phyloP scores from a whole-genome alignment of 2,888 invertebrate genomes.

The Chrysotoxum bicinctum region DNA sequence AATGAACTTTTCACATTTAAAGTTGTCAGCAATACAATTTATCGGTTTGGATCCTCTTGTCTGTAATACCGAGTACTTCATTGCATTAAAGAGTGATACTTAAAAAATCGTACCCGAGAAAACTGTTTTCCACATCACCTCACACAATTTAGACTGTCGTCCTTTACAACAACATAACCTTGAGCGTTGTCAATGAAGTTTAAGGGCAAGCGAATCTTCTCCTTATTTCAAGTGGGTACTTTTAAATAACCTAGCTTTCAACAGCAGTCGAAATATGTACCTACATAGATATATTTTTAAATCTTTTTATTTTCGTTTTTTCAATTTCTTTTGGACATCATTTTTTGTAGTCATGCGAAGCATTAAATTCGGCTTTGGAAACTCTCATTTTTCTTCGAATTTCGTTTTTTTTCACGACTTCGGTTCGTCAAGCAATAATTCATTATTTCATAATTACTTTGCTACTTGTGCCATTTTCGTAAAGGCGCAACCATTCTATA shows the following conservation, averaged over 20 bases:
- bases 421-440: slow-evolving; percentile 63
- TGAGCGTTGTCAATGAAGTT: slow-evolving; percentile 7
- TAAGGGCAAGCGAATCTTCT: background rate
- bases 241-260: background rate
- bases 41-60: no score
- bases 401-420: slow-evolving; percentile 33
- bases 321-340: background rate
- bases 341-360: slow-evolving; percentile 25
- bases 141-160: background rate
- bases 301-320: background rate
- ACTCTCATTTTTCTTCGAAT: slow-evolving; percentile 18
- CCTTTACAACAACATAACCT: background rate
- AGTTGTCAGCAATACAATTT: background rate
- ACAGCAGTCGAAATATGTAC: background rate
- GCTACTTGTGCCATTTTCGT: background rate
- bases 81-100: background rate
- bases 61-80: background rate
- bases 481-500: background rate
- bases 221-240: background rate
- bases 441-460: slow-evolving; percentile 65
- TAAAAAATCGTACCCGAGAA: background rate
- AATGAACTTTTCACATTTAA: background rate
- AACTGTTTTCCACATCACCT: background rate
- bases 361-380: slow-evolving; percentile 57
- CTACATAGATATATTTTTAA: no score